Evolutionary conservation across 2,113 vertebrate genomes (phyloP).

Genomic region (Ptilorrhoa leucosticta): DNA sequence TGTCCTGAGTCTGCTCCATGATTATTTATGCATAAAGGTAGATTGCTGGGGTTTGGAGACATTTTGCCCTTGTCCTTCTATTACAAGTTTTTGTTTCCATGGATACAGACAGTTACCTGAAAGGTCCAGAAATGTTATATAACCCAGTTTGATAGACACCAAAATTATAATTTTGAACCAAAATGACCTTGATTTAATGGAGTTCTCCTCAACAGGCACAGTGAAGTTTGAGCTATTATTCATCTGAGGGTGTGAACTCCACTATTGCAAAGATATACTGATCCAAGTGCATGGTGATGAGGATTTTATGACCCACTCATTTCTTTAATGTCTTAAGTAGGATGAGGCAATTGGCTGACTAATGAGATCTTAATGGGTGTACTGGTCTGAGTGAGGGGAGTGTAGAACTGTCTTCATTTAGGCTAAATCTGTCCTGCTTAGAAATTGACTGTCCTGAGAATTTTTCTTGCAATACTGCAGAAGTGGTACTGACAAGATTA

Average conservation of each 20-base stretch:
- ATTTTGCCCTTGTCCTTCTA: neutral
- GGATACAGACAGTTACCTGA: neutral
- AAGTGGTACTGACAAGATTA: neutral
- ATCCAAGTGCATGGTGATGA: conserved; percentile 33
- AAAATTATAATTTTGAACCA: neutral
- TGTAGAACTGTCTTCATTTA: conserved; percentile 10
- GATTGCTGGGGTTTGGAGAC: neutral
- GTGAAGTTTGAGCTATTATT: neutral
- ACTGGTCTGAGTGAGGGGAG: conserved; percentile 20
- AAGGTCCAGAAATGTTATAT: neutral
- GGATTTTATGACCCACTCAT: conserved; percentile 50
- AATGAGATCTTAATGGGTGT: conserved; percentile 51
- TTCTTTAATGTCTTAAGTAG: conserved; percentile 48
- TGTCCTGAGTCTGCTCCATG: neutral
- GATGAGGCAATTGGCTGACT: conserved; percentile 46
- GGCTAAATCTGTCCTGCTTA: neutral
- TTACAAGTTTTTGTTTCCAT: neutral
- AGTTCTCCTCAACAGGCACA: neutral
- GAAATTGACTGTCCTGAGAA: neutral
- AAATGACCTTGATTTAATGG: neutral
- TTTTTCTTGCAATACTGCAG: neutral
- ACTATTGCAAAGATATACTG: neutral
- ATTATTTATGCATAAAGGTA: neutral
- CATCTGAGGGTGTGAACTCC: neutral
- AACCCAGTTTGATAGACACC: neutral